Percentiles rank a stretch among this genome's conserved stretches.
Conservation (phyloP, 2,888 invertebrate genomes). For the Mesopsocus fuscifrons region DNA sequence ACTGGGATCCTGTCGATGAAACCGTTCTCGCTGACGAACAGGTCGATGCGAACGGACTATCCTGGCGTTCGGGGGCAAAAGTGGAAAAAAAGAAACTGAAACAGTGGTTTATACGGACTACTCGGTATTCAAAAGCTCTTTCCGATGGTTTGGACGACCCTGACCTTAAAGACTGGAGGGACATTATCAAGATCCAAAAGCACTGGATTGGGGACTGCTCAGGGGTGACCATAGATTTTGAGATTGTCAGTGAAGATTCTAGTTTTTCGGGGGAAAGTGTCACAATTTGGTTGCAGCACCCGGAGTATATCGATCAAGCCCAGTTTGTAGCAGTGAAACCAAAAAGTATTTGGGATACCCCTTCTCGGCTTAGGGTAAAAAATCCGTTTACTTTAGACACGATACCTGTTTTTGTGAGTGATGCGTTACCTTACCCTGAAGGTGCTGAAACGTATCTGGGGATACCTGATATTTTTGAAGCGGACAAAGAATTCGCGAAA, state of each 20-base stretch:
- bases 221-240: conserved; percentile 53
- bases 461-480: conserved; percentile 39
- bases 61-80: conserved; percentile 93
- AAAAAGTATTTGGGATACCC: conserved; percentile 31
- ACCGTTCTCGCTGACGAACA: conserved; percentile 98
- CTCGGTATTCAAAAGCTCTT: conserved; percentile 48
- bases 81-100: conserved; percentile 73
- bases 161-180: conserved; percentile 52
- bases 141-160: conserved; percentile 50
- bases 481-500: conserved; percentile 41
- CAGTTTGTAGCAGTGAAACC: conserved; percentile 46
- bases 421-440: conserved; percentile 39
- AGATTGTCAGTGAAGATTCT: conserved; percentile 24
- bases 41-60: conserved; percentile 74
- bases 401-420: conserved; percentile 45
- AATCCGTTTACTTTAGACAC: conserved; percentile 50
- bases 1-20: conserved; percentile 97
- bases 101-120: conserved; percentile 93
- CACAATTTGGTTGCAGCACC: conserved; percentile 48
- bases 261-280: conserved; percentile 13
- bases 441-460: conserved; percentile 50
- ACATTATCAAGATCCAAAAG: conserved; percentile 64
- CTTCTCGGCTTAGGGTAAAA: conserved; percentile 27
- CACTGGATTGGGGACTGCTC: conserved; percentile 82
- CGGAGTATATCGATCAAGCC: conserved; percentile 50